Evolutionary conservation across 1,140 invertebrate genomes (phyloP).

Genomic region (Rhizoglyphus robini): DNA sequence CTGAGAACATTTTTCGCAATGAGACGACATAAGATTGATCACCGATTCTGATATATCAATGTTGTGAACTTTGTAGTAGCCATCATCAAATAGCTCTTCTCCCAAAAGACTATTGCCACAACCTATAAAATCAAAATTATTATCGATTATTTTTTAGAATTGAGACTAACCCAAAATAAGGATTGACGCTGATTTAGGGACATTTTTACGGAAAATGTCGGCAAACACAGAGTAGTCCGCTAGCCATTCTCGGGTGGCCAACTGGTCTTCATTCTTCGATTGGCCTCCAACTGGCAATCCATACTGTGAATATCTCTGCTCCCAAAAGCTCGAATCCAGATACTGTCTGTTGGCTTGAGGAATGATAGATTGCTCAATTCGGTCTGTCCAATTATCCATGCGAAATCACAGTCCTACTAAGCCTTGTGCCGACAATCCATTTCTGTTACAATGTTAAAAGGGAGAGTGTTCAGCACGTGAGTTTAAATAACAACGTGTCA

Average conservation of each 20-base stretch:
- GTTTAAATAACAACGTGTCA: too few species aligned
- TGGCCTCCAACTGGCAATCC: too few species aligned
- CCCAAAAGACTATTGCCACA: constrained; percentile 41
- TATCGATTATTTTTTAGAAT: background rate
- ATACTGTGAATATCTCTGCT: constrained; percentile 4
- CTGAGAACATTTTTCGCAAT: constrained; percentile 25
- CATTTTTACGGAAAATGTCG: background rate
- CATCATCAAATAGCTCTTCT: constrained; percentile 36
- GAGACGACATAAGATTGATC: constrained; percentile 34
- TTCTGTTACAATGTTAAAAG: too few species aligned
- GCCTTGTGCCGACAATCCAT: too few species aligned
- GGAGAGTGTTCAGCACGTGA: too few species aligned
- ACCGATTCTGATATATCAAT: constrained; percentile 39
- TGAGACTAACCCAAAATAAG: background rate
- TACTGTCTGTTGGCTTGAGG: background rate
- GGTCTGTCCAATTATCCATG: background rate
- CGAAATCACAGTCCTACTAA: too few species aligned
- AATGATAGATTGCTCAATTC: background rate
- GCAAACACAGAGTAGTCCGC: background rate
- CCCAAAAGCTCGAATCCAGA: background rate
- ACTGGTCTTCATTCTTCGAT: too few species aligned
- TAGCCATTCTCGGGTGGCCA: constrained; percentile 2
- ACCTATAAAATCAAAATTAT: constrained; percentile 28
- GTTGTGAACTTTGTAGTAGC: constrained; percentile 36
- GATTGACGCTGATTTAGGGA: background rate